phyloP scores from a whole-genome alignment of 2,113 vertebrate genomes.

The Petroica traversi region DNA sequence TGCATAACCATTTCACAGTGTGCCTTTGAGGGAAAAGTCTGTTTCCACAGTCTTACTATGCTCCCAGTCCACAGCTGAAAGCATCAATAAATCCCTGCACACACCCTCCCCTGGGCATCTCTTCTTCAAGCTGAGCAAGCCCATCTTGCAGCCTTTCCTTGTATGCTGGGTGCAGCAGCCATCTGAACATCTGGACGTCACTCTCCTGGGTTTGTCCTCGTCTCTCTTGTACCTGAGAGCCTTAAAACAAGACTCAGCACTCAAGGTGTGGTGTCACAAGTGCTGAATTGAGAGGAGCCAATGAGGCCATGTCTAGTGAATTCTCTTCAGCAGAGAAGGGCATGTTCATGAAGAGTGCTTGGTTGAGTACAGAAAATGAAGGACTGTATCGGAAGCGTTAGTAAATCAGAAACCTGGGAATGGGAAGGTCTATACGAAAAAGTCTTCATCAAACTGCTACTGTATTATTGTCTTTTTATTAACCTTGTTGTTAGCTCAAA shows the following conservation, averaged over 20 bases:
- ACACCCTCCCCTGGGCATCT: not conserved
- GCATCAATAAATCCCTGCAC: not conserved
- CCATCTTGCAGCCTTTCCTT: not conserved
- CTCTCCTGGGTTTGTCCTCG: not conserved
- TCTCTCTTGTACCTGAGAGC: not conserved
- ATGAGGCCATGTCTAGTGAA: not conserved
- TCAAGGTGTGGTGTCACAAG: not conserved
- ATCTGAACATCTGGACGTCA: not conserved
- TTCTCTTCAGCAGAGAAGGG: not conserved
- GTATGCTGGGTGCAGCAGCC: accelerated
- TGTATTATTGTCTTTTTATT: not conserved
- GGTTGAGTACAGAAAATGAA: not conserved
- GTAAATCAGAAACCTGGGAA: not conserved
- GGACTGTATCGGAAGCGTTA: not conserved
- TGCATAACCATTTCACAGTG: not conserved
- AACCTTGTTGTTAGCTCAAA: not conserved
- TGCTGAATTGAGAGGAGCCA: not conserved
- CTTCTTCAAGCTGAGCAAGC: not conserved
- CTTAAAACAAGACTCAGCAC: not conserved
- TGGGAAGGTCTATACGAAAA: not conserved
- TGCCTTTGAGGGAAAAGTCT: not conserved
- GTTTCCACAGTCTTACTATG: not conserved
- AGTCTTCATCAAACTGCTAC: not conserved
- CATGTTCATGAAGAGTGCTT: not conserved
- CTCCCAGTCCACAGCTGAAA: not conserved